Base-by-base conservation (phyloP, 2,888 invertebrate genomes). In the Ectemnius continuus region DNA sequence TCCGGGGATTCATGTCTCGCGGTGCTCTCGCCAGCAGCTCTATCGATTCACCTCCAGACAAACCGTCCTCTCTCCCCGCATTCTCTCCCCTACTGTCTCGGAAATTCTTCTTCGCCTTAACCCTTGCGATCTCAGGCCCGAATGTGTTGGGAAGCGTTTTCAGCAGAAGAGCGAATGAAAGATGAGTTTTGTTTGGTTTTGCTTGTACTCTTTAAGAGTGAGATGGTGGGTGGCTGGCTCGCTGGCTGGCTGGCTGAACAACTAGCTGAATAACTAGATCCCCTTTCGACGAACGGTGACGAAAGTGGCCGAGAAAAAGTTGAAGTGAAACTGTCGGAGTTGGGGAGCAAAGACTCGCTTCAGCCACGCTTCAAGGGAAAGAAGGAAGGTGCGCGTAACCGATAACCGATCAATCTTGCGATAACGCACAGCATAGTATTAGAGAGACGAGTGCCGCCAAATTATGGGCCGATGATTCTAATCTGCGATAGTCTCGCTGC, bases 11-110 rank as follows among this genome's bases (percentile, higher is more conserved):
- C 86, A 83, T 86, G 84, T 87, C 84, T 86, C 82, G 86, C 83
- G 83, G 81, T 84, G 79, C 84, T 82, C 84, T 84, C 85, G 82
- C 83, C 75, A 79, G 86, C 83, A 87, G 87, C 86, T 87, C 85
- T 81, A 87, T 87, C 87, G 87, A 87, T 87, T 87, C 87, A 84
- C 81, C 82, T 85, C 83, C 85, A 85, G 86, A 87, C 84, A 85
- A 82, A 84, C 85, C 83, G 84, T 84, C 83, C 82, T 80, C 74
- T 64, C 59, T 59, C 65, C 70, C 70, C 69, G 67, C 75, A 73
- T 73, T 65, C 66, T 56, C 67, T 63, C 69, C 14, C 67, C 36
- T 58, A 64, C 47, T 13, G 16, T 47, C 48, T 56, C 65, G 64
- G 67, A 4, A 36, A 11, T 11, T 36, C 36, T 36, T 36, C 36